Conservation (phyloP, 2,113 vertebrate genomes). For the Lasiurus cinereus region DNA sequence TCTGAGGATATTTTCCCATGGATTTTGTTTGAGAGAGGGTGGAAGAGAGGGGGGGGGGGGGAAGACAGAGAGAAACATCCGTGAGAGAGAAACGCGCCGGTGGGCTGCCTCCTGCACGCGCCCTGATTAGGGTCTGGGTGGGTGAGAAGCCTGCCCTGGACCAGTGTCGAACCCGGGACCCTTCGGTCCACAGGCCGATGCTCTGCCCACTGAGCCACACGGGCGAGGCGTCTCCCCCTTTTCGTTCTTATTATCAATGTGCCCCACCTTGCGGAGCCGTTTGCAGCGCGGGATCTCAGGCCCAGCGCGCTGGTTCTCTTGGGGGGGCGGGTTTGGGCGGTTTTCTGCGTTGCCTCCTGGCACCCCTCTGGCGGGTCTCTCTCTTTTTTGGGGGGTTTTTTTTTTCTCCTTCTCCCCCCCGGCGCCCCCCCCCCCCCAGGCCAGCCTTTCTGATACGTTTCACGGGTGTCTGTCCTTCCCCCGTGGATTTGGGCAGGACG, state of each 20-base stretch:
- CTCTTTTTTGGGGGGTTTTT: too few relatives aligned
- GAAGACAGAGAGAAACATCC: too few relatives aligned
- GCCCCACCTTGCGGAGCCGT: accelerated
- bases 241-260: neutral
- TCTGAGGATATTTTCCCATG: too few relatives aligned
- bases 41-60: too few relatives aligned
- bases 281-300: neutral
- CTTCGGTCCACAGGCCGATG: too few relatives aligned
- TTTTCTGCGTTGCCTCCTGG: neutral
- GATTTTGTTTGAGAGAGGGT: too few relatives aligned
- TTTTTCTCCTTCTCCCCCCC: neutral
- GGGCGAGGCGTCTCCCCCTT: neutral
- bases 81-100: too few relatives aligned
- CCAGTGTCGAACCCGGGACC: too few relatives aligned
- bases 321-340: accelerated
- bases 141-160: too few relatives aligned
- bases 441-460: neutral
- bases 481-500: neutral
- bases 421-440: neutral
- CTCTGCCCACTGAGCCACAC: too few relatives aligned
- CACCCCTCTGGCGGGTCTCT: neutral
- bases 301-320: neutral
- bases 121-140: too few relatives aligned
- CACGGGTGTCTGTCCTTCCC: neutral
- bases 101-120: too few relatives aligned